A percentile compares a stretch with the other conserved stretches of the same genome.
These are phyloP conservation scores for Lepisosteus osseus DNA, from an alignment of 2,113 vertebrate genomes.

Conservation along the genomic window DNA sequence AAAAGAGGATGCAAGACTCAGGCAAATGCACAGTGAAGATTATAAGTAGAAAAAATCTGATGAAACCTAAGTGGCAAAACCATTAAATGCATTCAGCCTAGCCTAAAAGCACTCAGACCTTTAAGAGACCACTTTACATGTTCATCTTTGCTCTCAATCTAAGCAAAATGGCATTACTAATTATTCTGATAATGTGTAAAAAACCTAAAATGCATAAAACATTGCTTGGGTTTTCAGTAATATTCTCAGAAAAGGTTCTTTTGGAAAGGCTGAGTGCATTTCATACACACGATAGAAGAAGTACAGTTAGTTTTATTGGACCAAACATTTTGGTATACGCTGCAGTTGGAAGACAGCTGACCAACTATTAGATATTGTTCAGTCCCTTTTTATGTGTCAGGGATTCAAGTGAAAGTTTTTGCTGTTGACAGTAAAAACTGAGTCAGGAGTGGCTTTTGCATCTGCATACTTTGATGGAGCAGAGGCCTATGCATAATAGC, in stretches of 20 bases:
- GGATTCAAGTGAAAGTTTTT: conserved; percentile 14
- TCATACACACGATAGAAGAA: too few species aligned
- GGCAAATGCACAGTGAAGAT: not conserved
- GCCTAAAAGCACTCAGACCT: not conserved
- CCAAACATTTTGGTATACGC: too few species aligned
- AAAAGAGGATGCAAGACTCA: not conserved
- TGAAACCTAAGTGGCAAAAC: not conserved
- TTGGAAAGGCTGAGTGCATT: too few species aligned
- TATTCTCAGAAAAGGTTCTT: too few species aligned
- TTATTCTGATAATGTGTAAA: conserved; percentile 16
- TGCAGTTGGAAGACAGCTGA: too few species aligned
- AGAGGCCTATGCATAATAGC: conserved; percentile 26
- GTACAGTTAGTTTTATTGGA: too few species aligned
- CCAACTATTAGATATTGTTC: not conserved
- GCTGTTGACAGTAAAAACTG: conserved; percentile 15
- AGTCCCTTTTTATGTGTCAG: conserved; percentile 6
- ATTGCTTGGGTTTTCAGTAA: too few species aligned
- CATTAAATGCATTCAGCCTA: not conserved
- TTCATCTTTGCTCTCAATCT: conserved; percentile 25
- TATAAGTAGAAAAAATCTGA: not conserved
- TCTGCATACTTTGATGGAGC: not conserved
- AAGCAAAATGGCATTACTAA: conserved; percentile 12
- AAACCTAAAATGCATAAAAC: too few species aligned
- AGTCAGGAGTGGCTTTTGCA: too few species aligned
- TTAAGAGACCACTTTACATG: not conserved